Conservation (phyloP, 2,888 invertebrate species). For the Isoperla grammatica region DNA sequence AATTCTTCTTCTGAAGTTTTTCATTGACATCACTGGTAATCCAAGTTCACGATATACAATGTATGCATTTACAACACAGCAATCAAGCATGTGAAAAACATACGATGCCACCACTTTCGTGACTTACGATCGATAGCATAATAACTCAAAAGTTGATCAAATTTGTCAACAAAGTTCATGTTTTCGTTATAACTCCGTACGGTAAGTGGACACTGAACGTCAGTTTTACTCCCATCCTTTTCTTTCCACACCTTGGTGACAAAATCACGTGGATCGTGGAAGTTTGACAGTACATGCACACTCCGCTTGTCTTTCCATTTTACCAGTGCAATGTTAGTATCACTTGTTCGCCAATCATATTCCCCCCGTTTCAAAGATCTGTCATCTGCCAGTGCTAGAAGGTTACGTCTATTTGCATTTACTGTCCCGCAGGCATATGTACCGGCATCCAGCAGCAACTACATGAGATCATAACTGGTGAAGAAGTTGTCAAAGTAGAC, state of each 20-base stretch:
- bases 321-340: slow-evolving; percentile 30
- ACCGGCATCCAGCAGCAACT: slow-evolving; percentile 18
- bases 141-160: slow-evolving; percentile 35
- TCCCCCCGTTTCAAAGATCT: slow-evolving; percentile 33
- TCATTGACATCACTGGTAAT: slow-evolving; percentile 13
- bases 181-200: slow-evolving; percentile 35
- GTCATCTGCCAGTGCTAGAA: slow-evolving; percentile 30
- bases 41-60: slow-evolving; percentile 23
- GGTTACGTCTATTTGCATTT: slow-evolving; percentile 29
- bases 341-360: slow-evolving; percentile 31
- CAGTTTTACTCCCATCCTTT: slow-evolving; percentile 31
- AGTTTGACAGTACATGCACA: slow-evolving; percentile 35
- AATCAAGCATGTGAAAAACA: slow-evolving; percentile 36
- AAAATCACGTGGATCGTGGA: slow-evolving; percentile 32
- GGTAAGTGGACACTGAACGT: slow-evolving; percentile 33
- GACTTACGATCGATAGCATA: slow-evolving; percentile 37
- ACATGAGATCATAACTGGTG: slow-evolving; percentile 31
- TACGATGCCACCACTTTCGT: slow-evolving; percentile 38
- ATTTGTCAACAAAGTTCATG: slow-evolving; percentile 38
- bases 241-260: slow-evolving; percentile 29
- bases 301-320: slow-evolving; percentile 36
- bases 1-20: slow-evolving; percentile 29
- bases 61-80: slow-evolving; percentile 26
- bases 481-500: slow-evolving; percentile 38
- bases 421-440: slow-evolving; percentile 34